phyloP scores from a whole-genome alignment of 2,113 vertebrate genomes.

The Lepidothrix coronata region DNA sequence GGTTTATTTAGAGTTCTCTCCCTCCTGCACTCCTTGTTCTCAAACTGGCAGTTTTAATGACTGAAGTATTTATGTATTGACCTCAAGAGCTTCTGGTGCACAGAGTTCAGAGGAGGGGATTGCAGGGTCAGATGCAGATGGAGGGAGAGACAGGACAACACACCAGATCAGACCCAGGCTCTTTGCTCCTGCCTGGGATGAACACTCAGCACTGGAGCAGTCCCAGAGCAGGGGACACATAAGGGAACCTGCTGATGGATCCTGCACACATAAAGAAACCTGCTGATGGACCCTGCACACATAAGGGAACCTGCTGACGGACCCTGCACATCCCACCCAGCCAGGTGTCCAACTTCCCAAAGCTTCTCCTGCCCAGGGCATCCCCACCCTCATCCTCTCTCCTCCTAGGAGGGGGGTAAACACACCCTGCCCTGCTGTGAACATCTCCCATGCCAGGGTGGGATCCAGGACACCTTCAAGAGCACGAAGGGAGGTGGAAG shows the following conservation, averaged over 20 bases:
- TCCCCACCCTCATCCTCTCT: not conserved
- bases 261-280: not conserved
- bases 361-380: not conserved
- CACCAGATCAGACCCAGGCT: not conserved
- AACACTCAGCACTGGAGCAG: not conserved
- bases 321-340: not conserved
- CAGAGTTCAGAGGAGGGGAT: not conserved
- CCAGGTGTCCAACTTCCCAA: not conserved
- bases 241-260: not conserved
- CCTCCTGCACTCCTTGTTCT: not conserved
- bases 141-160: not conserved
- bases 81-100: not conserved
- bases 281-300: not conserved
- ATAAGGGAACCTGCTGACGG: not conserved
- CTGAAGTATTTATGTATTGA: not conserved
- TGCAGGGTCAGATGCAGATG: not conserved
- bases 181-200: not conserved
- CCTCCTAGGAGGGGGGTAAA: not conserved
- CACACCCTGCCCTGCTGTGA: rapidly evolving
- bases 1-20: not conserved
- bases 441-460: not conserved
- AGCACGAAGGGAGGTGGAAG: not conserved
- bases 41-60: not conserved
- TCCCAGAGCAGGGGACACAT: not conserved
- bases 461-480: not conserved